Evolutionary conservation across 1,140 invertebrate genomes (phyloP).

Genomic region (Drosophila erecta): DNA sequence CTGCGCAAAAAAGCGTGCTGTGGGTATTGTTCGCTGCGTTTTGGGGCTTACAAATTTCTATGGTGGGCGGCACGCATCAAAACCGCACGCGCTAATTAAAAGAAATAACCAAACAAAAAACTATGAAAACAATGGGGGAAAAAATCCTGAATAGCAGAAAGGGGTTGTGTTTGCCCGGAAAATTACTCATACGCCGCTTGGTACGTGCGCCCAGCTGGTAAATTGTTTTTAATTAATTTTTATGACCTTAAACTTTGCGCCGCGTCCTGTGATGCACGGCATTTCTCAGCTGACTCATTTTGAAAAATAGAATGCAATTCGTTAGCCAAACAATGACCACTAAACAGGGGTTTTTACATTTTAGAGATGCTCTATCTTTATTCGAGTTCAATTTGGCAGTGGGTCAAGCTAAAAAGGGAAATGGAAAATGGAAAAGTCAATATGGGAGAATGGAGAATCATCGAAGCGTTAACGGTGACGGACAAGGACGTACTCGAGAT

Average conservation of each 20-base stretch:
- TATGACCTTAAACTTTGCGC: conserved; percentile 62
- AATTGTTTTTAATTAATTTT: conserved; percentile 80
- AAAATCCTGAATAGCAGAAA: conserved; percentile 6
- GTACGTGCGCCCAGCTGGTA: conserved; percentile 60
- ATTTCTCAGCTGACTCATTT: conserved; percentile 23
- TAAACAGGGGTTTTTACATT: conserved; percentile 7
- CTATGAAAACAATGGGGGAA: conserved; percentile 29
- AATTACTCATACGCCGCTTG: conserved; percentile 65
- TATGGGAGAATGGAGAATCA: conserved; percentile 24
- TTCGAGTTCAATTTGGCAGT: conserved; percentile 41
- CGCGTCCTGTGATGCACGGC: conserved; percentile 31
- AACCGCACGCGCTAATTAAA: conserved; percentile 75
- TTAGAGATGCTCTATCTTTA: not conserved
- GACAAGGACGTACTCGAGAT: conserved; percentile 39
- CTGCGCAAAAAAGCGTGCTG: conserved; percentile 51
- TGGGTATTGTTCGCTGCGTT: conserved; percentile 35
- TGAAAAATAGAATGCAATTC: conserved; percentile 63
- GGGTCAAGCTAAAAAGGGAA: conserved; percentile 21
- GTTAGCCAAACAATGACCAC: conserved; percentile 19
- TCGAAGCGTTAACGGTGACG: conserved; percentile 65
- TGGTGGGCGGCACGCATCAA: conserved; percentile 26
- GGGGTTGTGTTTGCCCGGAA: conserved; percentile 5
- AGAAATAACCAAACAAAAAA: conserved; percentile 64
- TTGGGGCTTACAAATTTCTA: conserved; percentile 12
- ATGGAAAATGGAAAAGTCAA: conserved; percentile 48